Conservation (phyloP, 2,888 invertebrate species). For the Ophion costatus region DNA sequence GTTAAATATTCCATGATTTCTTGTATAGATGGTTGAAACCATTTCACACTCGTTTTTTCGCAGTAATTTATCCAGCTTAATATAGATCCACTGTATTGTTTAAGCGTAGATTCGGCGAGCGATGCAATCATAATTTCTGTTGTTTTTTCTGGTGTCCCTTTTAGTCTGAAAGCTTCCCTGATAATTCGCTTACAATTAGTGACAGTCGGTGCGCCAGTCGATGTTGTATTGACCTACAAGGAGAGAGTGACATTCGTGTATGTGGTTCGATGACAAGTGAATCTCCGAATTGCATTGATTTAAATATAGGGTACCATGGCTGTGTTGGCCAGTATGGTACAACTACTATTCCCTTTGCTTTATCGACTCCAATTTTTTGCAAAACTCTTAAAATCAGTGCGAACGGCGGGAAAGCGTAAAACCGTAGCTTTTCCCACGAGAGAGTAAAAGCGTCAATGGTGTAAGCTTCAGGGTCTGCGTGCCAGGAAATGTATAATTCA, state of each 20-base stretch:
- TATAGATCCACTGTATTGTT: slow-evolving; percentile 69
- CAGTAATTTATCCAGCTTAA: slow-evolving; percentile 71
- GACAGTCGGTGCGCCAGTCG: slow-evolving; percentile 69
- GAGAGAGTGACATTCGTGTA: slow-evolving; percentile 39
- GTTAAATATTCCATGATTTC: slow-evolving; percentile 58
- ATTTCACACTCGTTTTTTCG: slow-evolving; percentile 36
- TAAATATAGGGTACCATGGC: slow-evolving; percentile 57
- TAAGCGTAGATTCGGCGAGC: slow-evolving; percentile 68
- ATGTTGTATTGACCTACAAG: slow-evolving; percentile 63
- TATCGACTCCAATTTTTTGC: slow-evolving; percentile 43
- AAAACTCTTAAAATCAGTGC: slow-evolving; percentile 37
- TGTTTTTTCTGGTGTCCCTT: slow-evolving; percentile 62
- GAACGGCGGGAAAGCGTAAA: slow-evolving; percentile 57
- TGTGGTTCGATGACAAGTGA: slow-evolving; percentile 25
- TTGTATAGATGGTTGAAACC: slow-evolving; percentile 46
- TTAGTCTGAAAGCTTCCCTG: slow-evolving; percentile 67
- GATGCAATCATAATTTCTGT: slow-evolving; percentile 67
- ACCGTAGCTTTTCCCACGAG: slow-evolving; percentile 44
- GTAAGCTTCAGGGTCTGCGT: slow-evolving; percentile 67
- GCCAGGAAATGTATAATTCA: slow-evolving; percentile 70
- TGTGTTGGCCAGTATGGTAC: slow-evolving; percentile 56
- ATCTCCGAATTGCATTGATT: slow-evolving; percentile 6
- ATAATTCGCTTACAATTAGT: slow-evolving; percentile 73
- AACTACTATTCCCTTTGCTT: slow-evolving; percentile 47
- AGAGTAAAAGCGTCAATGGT: slow-evolving; percentile 73